These are phyloP conservation scores for Coelopa frigida DNA, from an alignment of 1,140 invertebrate genomes.

Conservation along the genomic window DNA sequence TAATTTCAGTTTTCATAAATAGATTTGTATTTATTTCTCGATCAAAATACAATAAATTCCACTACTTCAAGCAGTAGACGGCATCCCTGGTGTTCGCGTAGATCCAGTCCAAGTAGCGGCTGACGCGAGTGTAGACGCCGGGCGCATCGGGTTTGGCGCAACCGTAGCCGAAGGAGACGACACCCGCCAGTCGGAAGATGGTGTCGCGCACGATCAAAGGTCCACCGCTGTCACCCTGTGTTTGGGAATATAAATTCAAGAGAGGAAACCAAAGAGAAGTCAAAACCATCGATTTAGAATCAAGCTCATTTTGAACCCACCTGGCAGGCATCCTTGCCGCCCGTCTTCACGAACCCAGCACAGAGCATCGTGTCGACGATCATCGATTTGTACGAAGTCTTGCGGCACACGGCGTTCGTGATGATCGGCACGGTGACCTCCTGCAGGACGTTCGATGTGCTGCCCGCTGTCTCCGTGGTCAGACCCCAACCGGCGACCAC, in stretches of 20 bases:
- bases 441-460: constrained; percentile 72
- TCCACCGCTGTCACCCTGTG: constrained; percentile 55
- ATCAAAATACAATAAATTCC: neutral
- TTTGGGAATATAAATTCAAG: constrained; percentile 1
- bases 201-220: constrained; percentile 80
- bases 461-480: constrained; percentile 74
- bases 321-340: constrained; percentile 87
- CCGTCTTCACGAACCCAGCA: constrained; percentile 78
- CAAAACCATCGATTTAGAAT: neutral
- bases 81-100: constrained; percentile 36
- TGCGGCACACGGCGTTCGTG: constrained; percentile 76
- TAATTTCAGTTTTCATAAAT: neutral
- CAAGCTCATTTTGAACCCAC: too few relatives aligned
- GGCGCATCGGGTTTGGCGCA: constrained; percentile 81
- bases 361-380: constrained; percentile 87
- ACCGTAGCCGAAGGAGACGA: constrained; percentile 66
- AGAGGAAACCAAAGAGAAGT: neutral
- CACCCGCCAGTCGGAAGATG: constrained; percentile 76
- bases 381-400: constrained; percentile 80
- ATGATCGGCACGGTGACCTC: constrained; percentile 83
- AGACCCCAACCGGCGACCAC: constrained; percentile 87
- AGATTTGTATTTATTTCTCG: constrained; percentile 1
- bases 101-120: constrained; percentile 40
- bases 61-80: constrained; percentile 24
- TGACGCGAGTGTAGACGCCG: constrained; percentile 53